phyloP scores from a whole-genome alignment of 2,113 vertebrate species.

The Catagonus wagneri region DNA sequence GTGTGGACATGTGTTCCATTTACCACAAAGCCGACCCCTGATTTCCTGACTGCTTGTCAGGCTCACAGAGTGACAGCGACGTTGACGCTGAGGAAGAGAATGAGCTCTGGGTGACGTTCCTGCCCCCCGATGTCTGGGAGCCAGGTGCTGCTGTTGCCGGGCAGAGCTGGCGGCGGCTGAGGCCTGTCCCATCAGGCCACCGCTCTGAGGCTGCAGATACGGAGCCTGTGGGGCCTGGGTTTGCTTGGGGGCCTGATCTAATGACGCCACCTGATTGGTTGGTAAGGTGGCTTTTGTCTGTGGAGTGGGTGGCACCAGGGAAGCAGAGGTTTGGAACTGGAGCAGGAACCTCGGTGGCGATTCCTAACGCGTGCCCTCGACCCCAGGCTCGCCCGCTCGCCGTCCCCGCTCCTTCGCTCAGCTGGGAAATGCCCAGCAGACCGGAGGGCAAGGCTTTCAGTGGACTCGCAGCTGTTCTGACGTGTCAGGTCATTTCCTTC shows the following conservation, averaged over 20 bases:
- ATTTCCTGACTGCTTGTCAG: not conserved
- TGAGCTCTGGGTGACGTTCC: not conserved
- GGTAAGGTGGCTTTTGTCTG: not conserved
- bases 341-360: not conserved
- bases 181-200: not conserved
- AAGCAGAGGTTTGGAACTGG: not conserved
- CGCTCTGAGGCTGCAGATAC: not conserved
- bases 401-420: not conserved
- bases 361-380: not conserved
- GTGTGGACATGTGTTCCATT: not conserved
- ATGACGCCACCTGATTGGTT: not conserved
- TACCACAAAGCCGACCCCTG: fast-evolving
- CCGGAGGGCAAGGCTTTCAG: not conserved
- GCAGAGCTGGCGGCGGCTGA: not conserved
- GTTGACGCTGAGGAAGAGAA: not conserved
- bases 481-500: not conserved
- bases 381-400: not conserved
- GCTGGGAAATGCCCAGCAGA: constrained; percentile 47
- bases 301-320: not conserved
- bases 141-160: fast-evolving
- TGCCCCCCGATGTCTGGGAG: not conserved
- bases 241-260: not conserved
- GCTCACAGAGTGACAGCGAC: not conserved
- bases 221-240: not conserved
- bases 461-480: not conserved